phyloP scores from a whole-genome alignment of 2,797 vertebrate genomes.

The Paedocypris micromegethes region DNA sequence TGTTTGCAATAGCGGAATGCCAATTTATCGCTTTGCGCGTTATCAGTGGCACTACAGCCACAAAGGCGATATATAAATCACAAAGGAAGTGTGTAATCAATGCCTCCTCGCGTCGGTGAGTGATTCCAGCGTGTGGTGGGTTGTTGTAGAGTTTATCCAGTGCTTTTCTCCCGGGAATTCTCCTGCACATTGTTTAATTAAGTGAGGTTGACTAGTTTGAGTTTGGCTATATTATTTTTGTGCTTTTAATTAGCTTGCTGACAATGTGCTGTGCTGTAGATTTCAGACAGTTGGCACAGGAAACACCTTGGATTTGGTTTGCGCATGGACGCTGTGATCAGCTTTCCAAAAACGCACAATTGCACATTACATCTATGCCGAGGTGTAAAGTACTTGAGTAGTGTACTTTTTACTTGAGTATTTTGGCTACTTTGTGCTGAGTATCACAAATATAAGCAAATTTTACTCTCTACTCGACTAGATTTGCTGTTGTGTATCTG shows the following conservation, averaged over 20 bases:
- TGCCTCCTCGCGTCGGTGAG: neutral
- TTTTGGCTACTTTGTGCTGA: too few relatives aligned
- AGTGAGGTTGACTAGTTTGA: neutral
- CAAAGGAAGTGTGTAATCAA: slow-evolving; percentile 53
- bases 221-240: neutral
- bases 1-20: slow-evolving; percentile 66
- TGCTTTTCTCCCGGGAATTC: slow-evolving; percentile 11
- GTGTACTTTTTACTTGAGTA: too few relatives aligned
- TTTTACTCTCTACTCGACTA: too few relatives aligned
- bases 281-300: slow-evolving; percentile 15
- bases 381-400: too few relatives aligned
- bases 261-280: slow-evolving; percentile 6
- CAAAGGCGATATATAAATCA: slow-evolving; percentile 62
- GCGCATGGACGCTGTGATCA: neutral
- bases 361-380: too few relatives aligned
- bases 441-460: too few relatives aligned
- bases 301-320: slow-evolving; percentile 10
- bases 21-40: slow-evolving; percentile 62
- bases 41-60: slow-evolving; percentile 55
- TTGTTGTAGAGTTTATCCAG: slow-evolving; percentile 4
- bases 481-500: too few relatives aligned
- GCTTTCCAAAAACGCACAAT: too few relatives aligned
- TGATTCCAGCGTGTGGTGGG: slow-evolving; percentile 10
- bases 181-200: neutral
- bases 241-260: slow-evolving; percentile 3